Conservation (phyloP, 1,140 invertebrate genomes). For the Brachionus koreanus region DNA sequence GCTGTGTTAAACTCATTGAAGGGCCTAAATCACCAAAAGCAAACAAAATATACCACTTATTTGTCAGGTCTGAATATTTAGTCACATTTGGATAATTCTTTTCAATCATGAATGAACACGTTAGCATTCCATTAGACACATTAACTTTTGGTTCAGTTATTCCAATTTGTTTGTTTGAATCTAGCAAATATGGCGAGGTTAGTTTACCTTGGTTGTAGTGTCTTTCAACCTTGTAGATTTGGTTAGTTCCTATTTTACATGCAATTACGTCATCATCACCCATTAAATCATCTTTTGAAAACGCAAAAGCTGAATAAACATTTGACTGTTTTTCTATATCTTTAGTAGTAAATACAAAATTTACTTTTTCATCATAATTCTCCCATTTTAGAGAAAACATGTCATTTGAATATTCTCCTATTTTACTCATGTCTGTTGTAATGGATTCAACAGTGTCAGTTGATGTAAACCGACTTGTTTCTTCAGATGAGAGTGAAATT, state of each 20-base stretch:
- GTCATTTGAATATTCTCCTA: too few relatives aligned
- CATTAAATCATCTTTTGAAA: conserved; percentile 3
- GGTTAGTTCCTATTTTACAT: not conserved
- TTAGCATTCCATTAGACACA: not conserved
- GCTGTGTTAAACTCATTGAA: not conserved
- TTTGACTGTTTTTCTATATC: not conserved
- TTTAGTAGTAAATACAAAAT: not conserved
- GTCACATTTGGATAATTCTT: not conserved
- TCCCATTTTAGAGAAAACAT: not conserved
- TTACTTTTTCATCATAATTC: not conserved
- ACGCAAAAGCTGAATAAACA: conserved; percentile 24
- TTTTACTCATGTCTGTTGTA: too few relatives aligned
- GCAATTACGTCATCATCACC: conserved; percentile 23
- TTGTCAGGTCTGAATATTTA: conserved; percentile 8
- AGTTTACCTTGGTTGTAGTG: not conserved
- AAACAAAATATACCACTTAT: conserved; percentile 3
- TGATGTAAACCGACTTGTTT: too few relatives aligned
- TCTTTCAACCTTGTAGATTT: not conserved
- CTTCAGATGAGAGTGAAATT: too few relatives aligned
- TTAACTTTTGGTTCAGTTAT: not conserved
- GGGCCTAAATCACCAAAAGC: not conserved
- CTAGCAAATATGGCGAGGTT: not conserved
- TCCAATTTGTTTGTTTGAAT: not conserved
- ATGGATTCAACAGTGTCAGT: too few relatives aligned
- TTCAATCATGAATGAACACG: not conserved